Base-by-base conservation (phyloP, 2,888 invertebrate species). In the Thysanoteuthis rhombus region DNA sequence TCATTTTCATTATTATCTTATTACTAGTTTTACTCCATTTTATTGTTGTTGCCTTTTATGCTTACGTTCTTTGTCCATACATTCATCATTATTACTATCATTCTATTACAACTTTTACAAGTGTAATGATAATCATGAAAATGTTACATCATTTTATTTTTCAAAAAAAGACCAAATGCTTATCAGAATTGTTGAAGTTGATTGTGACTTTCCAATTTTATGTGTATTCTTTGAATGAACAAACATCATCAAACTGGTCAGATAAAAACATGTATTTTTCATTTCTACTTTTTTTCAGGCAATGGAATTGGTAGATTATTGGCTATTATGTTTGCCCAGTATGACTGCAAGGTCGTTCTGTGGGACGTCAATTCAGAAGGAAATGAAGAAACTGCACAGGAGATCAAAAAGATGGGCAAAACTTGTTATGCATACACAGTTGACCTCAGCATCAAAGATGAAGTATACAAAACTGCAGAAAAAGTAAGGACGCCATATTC, bases 271-370 rank as follows among this genome's bases (percentile, higher is more conserved):
- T 39, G 40, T 93, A 8, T 42, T 42, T 25, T 25, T n/a, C 16
- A 92, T 91, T 45, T 92, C 8, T 39, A 28, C 40, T n/a, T 90
- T 39, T 94, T 94, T 95, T 10, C 94, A 97, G 97, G 97, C 16
- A 97, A 97, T 95, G 97, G 97, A 8, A 95, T 97, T 32, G 97
- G 97, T 19, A 95, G 96, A 45, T 94, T 96, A 93, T 94, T 97
- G 95, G 96, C 97, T 0, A 93, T 95, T 32, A 94, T 95, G 42
- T 97, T 97, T 95, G 97, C 97, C 6, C 94, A 95, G 89, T 94
- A 96, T 22, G 96, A 96, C 32, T 96, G 96, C 93, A 94, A 94
- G 3, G 93, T 97, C 39, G 96, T 97, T 1, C 95, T 97, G 47
- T 96, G 97, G 97, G 97, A 97, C 94, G 95, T 97, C 47, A 96